Evolutionary conservation across 2,888 invertebrate genomes (phyloP), one percentile per base, ranked within the genome.

Genomic region (Lysandra coridon): DNA sequence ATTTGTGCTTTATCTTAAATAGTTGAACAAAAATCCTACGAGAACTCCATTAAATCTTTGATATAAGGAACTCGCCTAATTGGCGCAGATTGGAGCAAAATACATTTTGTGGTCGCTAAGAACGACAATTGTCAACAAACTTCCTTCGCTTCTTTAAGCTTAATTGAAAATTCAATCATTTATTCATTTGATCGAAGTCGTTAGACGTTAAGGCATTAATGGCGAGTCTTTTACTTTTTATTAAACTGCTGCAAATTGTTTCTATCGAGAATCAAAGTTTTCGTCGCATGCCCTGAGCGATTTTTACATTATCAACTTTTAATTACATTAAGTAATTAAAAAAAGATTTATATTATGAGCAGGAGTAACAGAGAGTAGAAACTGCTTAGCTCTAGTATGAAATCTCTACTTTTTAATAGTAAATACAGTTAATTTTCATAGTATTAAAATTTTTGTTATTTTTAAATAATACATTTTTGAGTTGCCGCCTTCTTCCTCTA

Each of bases 111-210:
- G 84, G 83, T 85, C 82, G 81, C 79, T 77, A 79, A 84, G 84
- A 84, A 83, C 85, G 86, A 87, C 88, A 86, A 91, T 91, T 89
- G 90, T 90, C 90, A 90, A 90, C 89, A 89, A 90, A 91, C 87
- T 91, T 91, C 84, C 85, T 84, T 84, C 85, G 84, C 86, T 83
- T 86, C 86, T 88, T 86, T 90, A 91, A 92, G 92, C 91, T 92
- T 92, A 92, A 92, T 92, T 92, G 90, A 91, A 92, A 93, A 93
- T 92, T 92, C 91, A 92, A 93, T 93, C 90, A 93, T 92, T 92
- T 92, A 92, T 93, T 93, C 91, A 93, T 91, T 89, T 89, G 88
- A 91, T 90, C 89, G 87, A 85, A 88, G 87, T 92, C 91, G 90
- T 76, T 92, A 92, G 69, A 69, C 69, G 69, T 92, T 92, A 92